These are phyloP conservation scores for Apodemia hepburni DNA, from an alignment of 2,888 invertebrate species.

Conservation along the genomic window DNA sequence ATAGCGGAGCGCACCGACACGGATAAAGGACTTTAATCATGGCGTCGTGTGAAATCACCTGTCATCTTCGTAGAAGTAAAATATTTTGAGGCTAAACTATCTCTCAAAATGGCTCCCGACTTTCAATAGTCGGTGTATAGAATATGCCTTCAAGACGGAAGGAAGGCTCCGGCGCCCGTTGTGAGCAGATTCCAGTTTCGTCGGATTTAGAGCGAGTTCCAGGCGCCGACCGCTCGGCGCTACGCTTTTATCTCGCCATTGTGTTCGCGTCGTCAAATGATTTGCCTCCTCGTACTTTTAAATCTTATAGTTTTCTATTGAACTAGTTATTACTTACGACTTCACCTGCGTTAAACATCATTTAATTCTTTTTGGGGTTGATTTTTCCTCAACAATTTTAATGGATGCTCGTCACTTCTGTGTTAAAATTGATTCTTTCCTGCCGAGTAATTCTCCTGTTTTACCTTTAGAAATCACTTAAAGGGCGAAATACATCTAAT, in stretches of 20 bases:
- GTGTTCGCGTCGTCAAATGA: background rate
- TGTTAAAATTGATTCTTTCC: too few relatives aligned
- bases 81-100: background rate
- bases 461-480: too few relatives aligned
- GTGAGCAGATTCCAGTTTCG: background rate
- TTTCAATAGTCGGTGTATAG: background rate
- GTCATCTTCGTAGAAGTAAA: background rate
- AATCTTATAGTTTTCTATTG: background rate
- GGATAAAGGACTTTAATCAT: background rate
- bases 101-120: background rate
- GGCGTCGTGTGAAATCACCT: background rate
- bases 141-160: background rate
- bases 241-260: background rate
- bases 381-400: too few relatives aligned
- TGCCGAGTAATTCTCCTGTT: too few relatives aligned
- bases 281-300: background rate
- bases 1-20: too few relatives aligned
- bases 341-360: background rate
- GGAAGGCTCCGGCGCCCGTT: constrained; percentile 4
- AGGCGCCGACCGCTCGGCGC: background rate
- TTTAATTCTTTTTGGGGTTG: too few relatives aligned
- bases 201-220: background rate
- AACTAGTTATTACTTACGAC: background rate
- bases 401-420: too few relatives aligned
- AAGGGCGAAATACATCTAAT: too few relatives aligned